Percentiles rank a stretch among this genome's conserved stretches.
phyloP scores from a whole-genome alignment of 2,888 invertebrate species.

The Dolichopus griseipennis region DNA sequence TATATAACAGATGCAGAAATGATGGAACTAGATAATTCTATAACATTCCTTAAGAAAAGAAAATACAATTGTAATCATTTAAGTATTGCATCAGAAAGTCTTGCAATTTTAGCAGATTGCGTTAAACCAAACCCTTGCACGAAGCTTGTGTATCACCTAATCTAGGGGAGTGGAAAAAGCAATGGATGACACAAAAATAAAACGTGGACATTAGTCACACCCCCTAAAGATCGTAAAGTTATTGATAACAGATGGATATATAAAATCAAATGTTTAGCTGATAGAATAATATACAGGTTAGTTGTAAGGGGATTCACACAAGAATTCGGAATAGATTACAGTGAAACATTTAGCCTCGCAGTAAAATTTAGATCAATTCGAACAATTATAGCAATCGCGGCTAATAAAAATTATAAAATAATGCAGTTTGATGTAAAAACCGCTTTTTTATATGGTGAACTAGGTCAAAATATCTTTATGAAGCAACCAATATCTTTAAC shows the following conservation, averaged over 20 bases:
- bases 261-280: conserved; percentile 19
- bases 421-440: conserved; percentile 22
- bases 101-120: background rate
- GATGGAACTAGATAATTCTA: too few relatives aligned
- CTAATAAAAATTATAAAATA: conserved; percentile 16
- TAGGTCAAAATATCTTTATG: conserved; percentile 21
- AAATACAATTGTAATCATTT: too few relatives aligned
- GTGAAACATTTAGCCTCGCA: too few relatives aligned
- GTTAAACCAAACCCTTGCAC: background rate
- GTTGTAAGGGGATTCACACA: conserved; percentile 29
- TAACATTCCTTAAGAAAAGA: too few relatives aligned
- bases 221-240: conserved; percentile 17
- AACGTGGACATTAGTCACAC: too few relatives aligned
- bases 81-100: background rate
- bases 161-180: conserved; percentile 21
- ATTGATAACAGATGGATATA: conserved; percentile 23
- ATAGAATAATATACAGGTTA: conserved; percentile 19
- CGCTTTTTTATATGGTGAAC: conserved; percentile 19
- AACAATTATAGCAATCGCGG: conserved; percentile 24
- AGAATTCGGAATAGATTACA: too few relatives aligned
- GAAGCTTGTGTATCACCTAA: conserved; percentile 14
- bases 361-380: too few relatives aligned
- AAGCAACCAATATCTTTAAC: conserved; percentile 19
- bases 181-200: conserved; percentile 20
- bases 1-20: too few relatives aligned